A percentile compares a stretch with the other conserved stretches of the same genome.
Conservation (phyloP, 2,888 invertebrate genomes). For the Eilema sororculum region DNA sequence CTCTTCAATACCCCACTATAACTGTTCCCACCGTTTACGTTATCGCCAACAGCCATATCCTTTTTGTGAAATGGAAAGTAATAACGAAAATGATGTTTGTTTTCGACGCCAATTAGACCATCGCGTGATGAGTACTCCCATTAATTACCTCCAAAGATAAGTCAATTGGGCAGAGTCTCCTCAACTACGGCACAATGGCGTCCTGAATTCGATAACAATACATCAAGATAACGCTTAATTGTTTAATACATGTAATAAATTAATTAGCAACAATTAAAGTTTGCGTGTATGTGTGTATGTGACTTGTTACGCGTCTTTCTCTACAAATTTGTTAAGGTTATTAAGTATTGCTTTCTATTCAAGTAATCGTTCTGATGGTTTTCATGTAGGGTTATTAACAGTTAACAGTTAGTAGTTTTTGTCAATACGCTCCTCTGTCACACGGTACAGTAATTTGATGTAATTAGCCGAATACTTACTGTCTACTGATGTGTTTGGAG, state of each 20-base stretch:
- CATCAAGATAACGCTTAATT: conserved; percentile 84
- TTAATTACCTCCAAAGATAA: conserved; percentile 84
- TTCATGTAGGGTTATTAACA: conserved; percentile 44
- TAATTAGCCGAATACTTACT: conserved; percentile 33
- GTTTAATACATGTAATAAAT: conserved; percentile 87
- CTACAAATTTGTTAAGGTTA: conserved; percentile 70
- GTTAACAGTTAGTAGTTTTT: conserved; percentile 43
- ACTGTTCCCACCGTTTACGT: not conserved
- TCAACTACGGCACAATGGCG: conserved; percentile 61
- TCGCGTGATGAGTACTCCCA: conserved; percentile 79
- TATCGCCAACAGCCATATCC: conserved; percentile 44
- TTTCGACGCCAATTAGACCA: conserved; percentile 73
- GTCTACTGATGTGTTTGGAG: conserved; percentile 23
- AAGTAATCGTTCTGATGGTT: conserved; percentile 42
- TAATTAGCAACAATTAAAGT: conserved; percentile 84
- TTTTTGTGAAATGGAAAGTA: conserved; percentile 57
- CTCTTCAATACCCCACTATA: not conserved
- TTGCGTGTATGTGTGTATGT: conserved; percentile 73
- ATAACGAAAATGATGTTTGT: conserved; percentile 64
- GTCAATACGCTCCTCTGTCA: conserved; percentile 34
- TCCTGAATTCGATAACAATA: conserved; percentile 82
- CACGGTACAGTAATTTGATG: conserved; percentile 43
- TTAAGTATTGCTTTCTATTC: conserved; percentile 63
- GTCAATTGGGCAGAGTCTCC: conserved; percentile 79
- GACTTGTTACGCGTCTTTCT: conserved; percentile 70